phyloP scores from a whole-genome alignment of 2,888 invertebrate genomes.

The Oxystoma pomonae region DNA sequence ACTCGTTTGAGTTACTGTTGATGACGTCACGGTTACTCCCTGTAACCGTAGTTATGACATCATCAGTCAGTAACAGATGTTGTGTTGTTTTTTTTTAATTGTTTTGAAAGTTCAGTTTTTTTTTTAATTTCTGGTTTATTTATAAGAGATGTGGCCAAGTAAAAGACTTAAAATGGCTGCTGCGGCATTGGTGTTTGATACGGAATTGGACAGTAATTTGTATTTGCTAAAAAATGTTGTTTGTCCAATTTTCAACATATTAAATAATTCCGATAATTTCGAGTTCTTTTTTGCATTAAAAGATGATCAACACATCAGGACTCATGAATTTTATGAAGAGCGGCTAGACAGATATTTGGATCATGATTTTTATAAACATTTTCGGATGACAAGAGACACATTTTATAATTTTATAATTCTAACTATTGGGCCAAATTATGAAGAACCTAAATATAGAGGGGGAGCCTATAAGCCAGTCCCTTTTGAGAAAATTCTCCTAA shows the following conservation, averaged over 20 bases:
- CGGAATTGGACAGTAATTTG: not conserved
- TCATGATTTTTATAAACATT: not conserved
- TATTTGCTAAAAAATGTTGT: not conserved
- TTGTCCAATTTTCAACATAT: not conserved
- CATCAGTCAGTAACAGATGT: too few species aligned
- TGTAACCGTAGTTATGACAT: too few species aligned
- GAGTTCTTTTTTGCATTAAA: not conserved
- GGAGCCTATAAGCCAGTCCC: slow-evolving; percentile 7
- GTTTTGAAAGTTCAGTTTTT: too few species aligned
- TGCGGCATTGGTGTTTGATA: not conserved
- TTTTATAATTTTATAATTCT: not conserved
- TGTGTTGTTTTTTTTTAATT: too few species aligned
- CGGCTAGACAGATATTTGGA: slow-evolving; percentile 10
- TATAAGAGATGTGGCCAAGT: not conserved
- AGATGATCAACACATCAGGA: slow-evolving; percentile 14
- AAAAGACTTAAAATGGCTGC: not conserved
- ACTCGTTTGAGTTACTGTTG: too few species aligned
- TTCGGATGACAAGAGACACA: not conserved
- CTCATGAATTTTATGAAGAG: slow-evolving; percentile 8
- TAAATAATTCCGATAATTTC: not conserved
- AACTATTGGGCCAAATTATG: slow-evolving; percentile 7
- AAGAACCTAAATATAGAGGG: slow-evolving; percentile 11
- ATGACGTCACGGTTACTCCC: too few species aligned
- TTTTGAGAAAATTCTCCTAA: slow-evolving; percentile 11
- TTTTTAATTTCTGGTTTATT: too few species aligned